Conservation (phyloP, 1,140 invertebrate species). For the Danaus melanippus region DNA sequence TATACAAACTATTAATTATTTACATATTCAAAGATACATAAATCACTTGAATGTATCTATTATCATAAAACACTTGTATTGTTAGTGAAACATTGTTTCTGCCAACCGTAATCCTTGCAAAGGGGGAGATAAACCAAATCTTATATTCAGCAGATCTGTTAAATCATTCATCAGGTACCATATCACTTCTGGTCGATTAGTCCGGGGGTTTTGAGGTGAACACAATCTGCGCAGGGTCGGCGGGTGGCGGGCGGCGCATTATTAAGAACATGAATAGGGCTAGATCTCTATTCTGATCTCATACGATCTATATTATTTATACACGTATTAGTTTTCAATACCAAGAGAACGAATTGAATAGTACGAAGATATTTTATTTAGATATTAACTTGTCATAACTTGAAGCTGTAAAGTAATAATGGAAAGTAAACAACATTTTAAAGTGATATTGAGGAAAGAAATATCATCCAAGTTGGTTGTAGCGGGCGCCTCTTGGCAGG, state of each 20-base stretch:
- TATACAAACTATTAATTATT: too few relatives aligned
- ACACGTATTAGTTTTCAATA: background rate
- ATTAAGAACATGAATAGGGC: slow-evolving; percentile 59
- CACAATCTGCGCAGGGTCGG: slow-evolving; percentile 42
- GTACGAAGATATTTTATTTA: background rate
- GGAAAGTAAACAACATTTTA: slow-evolving; percentile 6
- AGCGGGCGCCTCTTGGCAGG: slow-evolving; percentile 43
- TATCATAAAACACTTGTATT: too few relatives aligned
- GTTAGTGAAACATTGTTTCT: too few relatives aligned
- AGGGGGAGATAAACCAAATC: too few relatives aligned
- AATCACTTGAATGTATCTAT: too few relatives aligned
- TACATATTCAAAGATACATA: too few relatives aligned
- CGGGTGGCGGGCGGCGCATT: slow-evolving; percentile 34
- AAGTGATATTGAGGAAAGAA: slow-evolving; percentile 37
- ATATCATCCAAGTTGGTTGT: slow-evolving; percentile 38
- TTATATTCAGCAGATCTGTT: too few relatives aligned
- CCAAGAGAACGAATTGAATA: background rate
- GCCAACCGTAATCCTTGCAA: too few relatives aligned
- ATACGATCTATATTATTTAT: slow-evolving; percentile 3
- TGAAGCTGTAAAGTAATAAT: slow-evolving; percentile 7
- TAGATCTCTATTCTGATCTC: slow-evolving; percentile 21
- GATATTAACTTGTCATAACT: slow-evolving; percentile 2
- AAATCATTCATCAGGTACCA: slow-evolving; percentile 51
- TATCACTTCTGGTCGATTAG: slow-evolving; percentile 66
- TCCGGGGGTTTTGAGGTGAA: slow-evolving; percentile 31